Evolutionary conservation across 2,797 vertebrate genomes (phyloP).

Genomic region (Halcyon smyrnensis): DNA sequence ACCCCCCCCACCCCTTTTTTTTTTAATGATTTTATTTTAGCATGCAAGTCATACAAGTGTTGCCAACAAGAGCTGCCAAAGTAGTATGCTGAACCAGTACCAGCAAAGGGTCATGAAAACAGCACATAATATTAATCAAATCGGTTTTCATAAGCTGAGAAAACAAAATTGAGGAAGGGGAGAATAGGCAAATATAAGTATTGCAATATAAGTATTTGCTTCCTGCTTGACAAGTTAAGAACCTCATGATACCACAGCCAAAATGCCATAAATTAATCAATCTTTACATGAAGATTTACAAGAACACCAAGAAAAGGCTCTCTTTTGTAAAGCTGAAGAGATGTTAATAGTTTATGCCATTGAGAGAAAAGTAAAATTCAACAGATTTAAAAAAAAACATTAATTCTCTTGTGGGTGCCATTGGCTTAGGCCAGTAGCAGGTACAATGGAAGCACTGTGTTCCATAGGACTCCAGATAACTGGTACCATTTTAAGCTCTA

Average conservation of each 20-base stretch:
- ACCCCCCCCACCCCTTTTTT: too few species aligned
- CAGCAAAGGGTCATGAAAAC: background rate
- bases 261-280: background rate
- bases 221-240: background rate
- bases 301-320: background rate
- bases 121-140: background rate
- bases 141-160: background rate
- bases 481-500: background rate
- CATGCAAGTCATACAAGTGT: background rate
- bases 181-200: background rate
- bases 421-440: background rate
- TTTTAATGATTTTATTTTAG: background rate
- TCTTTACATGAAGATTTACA: background rate
- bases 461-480: fast-evolving
- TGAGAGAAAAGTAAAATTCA: background rate
- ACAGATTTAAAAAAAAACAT: background rate
- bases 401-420: background rate
- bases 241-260: background rate
- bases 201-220: background rate
- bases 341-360: background rate
- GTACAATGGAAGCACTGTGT: background rate
- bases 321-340: background rate
- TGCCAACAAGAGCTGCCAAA: background rate
- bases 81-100: background rate
- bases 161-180: background rate